Base-by-base conservation (phyloP, 64 coral and sea anemone species). In the Exaiptasia diaphana region DNA sequence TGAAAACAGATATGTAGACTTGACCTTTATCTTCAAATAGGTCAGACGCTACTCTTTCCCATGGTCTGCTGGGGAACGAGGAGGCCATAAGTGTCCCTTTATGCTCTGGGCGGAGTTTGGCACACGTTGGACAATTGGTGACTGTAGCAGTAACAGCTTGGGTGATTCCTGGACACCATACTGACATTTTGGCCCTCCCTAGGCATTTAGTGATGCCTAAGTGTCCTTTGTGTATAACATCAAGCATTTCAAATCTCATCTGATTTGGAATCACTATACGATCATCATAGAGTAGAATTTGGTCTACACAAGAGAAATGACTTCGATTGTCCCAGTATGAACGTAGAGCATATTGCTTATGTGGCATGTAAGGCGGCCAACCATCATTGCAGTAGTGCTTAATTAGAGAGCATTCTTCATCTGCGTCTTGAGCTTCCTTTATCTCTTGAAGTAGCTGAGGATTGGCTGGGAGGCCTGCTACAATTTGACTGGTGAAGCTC, bases 131-230 rank as follows among this genome's bases (percentile, higher is more conserved):
- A 49, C 87, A 90, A 20, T 90, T 73, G 15, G 77, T 59, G 15
- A 74, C 87, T 24, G 82, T 42, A 36, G 82, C 49, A 6, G 61
- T 63, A 46, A 82, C 82, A 6, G 46, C 28, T 5, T 14, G 64
- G 39, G 87, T 53, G 6, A 82, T 57, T 6, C 77, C 87, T 46
- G 87, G 87, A 53, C 87, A 90, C 87, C 87, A 90, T 26, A 82
- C 77, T 5, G 87, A 90, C 40, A 49, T 65, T 17, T 56, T 41
- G 14, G 64, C 64, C 58, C 74, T 32, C 17, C 60, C 61, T 58
- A 34, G 43, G 22, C 41, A 68, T 49, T 79, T 88, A 18, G 68
- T 83, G 7, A 78, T 83, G 3, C 69, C 80, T 1, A 83, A 72
- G 60, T 90, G 71, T 20, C 78, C 69, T 41, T 49, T 60, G 41